Evolutionary conservation across 1,140 invertebrate species (phyloP).

Genomic region (Harpegnathos saltator): DNA sequence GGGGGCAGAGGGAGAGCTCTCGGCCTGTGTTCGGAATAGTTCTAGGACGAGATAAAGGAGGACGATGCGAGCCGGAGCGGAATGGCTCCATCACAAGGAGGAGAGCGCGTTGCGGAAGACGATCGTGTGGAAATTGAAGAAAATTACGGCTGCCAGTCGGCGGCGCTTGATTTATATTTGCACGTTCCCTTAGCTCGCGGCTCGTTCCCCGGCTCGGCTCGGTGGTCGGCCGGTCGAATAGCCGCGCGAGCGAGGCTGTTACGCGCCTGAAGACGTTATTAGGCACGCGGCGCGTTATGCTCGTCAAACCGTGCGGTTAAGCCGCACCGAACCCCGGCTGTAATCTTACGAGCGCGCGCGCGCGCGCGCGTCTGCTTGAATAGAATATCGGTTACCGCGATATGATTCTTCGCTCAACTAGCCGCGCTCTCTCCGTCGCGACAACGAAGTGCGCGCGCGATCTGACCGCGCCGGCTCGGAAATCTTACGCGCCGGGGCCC

Average conservation of each 20-base stretch:
- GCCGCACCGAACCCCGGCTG: conserved; percentile 24
- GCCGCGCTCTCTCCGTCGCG: too few species aligned
- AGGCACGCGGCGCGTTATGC: conserved; percentile 67
- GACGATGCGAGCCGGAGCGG: background rate
- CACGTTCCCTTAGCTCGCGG: conserved; percentile 37
- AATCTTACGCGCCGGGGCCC: too few species aligned
- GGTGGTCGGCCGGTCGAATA: conserved; percentile 21
- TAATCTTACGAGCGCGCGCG: conserved; percentile 65
- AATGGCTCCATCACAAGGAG: conserved; percentile 65
- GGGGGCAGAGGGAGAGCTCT: background rate
- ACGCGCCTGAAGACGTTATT: conserved; percentile 72
- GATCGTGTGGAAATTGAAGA: conserved; percentile 68
- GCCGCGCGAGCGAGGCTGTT: conserved; percentile 43
- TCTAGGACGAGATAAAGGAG: background rate
- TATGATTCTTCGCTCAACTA: conserved; percentile 27
- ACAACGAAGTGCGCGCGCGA: too few species aligned
- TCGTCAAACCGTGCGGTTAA: conserved; percentile 61
- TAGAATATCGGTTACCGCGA: conserved; percentile 51
- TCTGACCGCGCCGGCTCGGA: too few species aligned
- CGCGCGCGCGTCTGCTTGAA: conserved; percentile 50
- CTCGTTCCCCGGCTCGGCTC: conserved; percentile 39
- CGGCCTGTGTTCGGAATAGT: too few species aligned
- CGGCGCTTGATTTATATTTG: conserved; percentile 69
- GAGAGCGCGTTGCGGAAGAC: conserved; percentile 50
- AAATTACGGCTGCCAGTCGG: conserved; percentile 68